phyloP scores from a whole-genome alignment of 2,113 vertebrate genomes.

The Ictidomys tridecemlineatus region DNA sequence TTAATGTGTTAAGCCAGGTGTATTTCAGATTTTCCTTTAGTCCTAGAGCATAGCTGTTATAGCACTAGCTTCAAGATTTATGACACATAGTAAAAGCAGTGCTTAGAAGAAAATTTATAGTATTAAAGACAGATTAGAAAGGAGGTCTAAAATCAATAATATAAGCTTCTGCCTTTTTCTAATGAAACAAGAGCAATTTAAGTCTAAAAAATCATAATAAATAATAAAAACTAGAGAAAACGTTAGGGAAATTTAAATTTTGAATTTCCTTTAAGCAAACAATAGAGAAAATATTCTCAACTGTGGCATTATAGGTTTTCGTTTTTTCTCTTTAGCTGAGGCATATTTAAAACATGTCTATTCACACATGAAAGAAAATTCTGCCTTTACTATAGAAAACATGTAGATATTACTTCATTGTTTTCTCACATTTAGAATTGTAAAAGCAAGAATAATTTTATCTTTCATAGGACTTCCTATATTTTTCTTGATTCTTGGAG shows the following conservation, averaged over 20 bases:
- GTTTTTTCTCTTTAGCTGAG: not conserved
- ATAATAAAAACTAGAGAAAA: not conserved
- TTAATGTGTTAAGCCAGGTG: not conserved
- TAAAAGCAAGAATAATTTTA: not conserved
- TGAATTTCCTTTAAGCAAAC: not conserved
- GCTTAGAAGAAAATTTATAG: not conserved
- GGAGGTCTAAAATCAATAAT: not conserved
- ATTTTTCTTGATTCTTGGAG: slow-evolving; percentile 35
- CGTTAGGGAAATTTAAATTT: not conserved
- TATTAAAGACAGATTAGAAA: not conserved
- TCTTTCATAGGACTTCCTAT: not conserved
- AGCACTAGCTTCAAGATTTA: not conserved
- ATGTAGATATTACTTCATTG: slow-evolving; percentile 12
- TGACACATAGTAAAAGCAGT: not conserved
- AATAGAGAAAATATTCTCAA: not conserved
- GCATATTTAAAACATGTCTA: slow-evolving; percentile 23
- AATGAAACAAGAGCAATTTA: not conserved
- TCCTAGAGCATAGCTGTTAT: not conserved
- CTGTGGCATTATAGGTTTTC: not conserved
- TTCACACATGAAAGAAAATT: not conserved
- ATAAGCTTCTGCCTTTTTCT: not conserved
- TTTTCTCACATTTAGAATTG: slow-evolving; percentile 41
- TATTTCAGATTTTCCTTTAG: not conserved
- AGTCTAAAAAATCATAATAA: not conserved
- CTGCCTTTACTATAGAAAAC: slow-evolving; percentile 38